These are phyloP conservation scores for Formicarius rufipectus DNA, from an alignment of 2,113 vertebrate genomes.

Conservation along the genomic window DNA sequence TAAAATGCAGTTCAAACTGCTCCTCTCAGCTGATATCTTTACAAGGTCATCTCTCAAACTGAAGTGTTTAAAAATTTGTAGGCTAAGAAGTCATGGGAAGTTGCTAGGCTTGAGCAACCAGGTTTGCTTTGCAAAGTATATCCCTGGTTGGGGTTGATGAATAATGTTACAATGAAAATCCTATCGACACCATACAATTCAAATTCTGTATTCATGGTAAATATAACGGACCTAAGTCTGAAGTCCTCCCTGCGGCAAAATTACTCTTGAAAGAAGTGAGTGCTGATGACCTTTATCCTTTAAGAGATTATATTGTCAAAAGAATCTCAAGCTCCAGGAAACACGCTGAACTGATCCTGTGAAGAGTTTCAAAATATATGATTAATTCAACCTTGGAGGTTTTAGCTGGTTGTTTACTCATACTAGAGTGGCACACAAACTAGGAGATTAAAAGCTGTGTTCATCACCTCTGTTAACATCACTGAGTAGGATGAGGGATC, in stretches of 20 bases:
- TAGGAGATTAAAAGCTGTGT: not conserved
- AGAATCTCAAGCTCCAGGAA: slow-evolving; percentile 10
- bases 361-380: not conserved
- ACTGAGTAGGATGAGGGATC: not conserved
- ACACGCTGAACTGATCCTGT: not conserved
- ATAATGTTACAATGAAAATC: not conserved
- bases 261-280: slow-evolving; percentile 11
- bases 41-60: not conserved
- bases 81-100: not conserved
- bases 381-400: not conserved
- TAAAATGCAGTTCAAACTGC: not conserved
- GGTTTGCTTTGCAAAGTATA: not conserved
- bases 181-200: not conserved
- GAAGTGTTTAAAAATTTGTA: not conserved
- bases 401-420: slow-evolving; percentile 5
- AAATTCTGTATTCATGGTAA: not conserved
- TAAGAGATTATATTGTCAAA: slow-evolving; percentile 20
- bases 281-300: not conserved
- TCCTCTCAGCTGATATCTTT: not conserved
- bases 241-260: not conserved
- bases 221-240: not conserved
- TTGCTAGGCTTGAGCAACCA: not conserved
- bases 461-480: not conserved
- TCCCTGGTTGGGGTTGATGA: not conserved
- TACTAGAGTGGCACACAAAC: not conserved